These are phyloP conservation scores for Heteromormyrus szaboi DNA, from an alignment of 2,797 vertebrate genomes.

Conservation along the genomic window DNA sequence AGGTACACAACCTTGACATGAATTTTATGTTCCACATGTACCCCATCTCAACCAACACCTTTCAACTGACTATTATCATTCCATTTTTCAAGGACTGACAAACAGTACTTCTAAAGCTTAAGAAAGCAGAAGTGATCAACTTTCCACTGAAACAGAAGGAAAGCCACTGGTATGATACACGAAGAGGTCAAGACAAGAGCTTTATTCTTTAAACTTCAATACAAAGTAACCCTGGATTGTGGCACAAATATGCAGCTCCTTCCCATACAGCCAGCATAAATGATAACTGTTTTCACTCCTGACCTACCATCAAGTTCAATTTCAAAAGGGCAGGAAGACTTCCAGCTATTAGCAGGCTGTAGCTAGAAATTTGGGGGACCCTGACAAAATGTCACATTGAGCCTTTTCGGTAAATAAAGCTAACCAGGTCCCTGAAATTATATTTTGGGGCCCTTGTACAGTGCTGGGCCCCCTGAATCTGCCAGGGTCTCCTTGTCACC, in stretches of 20 bases:
- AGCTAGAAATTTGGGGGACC: background rate
- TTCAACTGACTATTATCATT: background rate
- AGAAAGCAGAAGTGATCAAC: background rate
- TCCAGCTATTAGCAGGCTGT: background rate
- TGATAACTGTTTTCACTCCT: background rate
- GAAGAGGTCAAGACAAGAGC: background rate
- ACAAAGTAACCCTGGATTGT: background rate
- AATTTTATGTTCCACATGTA: background rate
- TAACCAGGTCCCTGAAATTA: background rate
- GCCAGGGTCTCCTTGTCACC: background rate
- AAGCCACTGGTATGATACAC: background rate
- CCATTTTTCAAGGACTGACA: background rate
- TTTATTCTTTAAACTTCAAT: background rate
- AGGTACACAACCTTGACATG: background rate
- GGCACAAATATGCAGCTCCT: background rate
- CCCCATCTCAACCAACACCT: background rate
- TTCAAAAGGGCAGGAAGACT: background rate
- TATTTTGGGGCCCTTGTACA: background rate
- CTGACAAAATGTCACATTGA: background rate
- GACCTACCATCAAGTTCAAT: background rate
- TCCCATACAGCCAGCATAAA: background rate
- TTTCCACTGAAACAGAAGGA: background rate
- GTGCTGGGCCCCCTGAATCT: background rate
- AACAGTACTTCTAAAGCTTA: background rate
- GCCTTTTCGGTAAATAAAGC: background rate